Conservation (phyloP, 2,888 invertebrate genomes). For the Phengaris alcon region DNA sequence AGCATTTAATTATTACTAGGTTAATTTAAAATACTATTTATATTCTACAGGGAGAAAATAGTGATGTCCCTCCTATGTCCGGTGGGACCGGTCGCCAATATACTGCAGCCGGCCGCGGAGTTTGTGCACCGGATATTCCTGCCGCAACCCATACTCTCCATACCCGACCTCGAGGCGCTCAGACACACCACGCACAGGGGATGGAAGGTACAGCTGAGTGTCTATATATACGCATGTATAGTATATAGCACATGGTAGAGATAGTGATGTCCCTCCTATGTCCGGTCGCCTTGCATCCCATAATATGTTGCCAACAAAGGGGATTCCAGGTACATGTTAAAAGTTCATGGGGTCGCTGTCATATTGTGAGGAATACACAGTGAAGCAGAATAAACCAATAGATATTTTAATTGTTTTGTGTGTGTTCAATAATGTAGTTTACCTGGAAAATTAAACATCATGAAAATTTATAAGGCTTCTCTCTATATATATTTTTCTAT, state of each 20-base stretch:
- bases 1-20: background rate
- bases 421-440: too few relatives aligned
- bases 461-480: too few relatives aligned
- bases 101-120: conserved; percentile 91
- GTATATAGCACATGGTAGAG: background rate
- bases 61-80: conserved; percentile 99
- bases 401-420: too few relatives aligned
- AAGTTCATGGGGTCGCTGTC: too few relatives aligned
- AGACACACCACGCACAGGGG: conserved; percentile 90
- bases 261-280: too few relatives aligned
- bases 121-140: conserved; percentile 95
- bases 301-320: too few relatives aligned
- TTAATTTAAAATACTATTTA: background rate
- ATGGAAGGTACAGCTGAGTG: conserved; percentile 81
- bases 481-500: background rate
- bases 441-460: too few relatives aligned
- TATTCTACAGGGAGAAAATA: conserved; percentile 90
- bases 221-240: too few relatives aligned
- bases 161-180: conserved; percentile 92
- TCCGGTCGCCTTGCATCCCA: too few relatives aligned
- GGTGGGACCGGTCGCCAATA: conserved; percentile 97
- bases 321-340: too few relatives aligned
- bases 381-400: too few relatives aligned
- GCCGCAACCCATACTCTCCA: conserved; percentile 95
- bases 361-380: too few relatives aligned